Conservation (phyloP, 2,888 invertebrate species). For the Julus scandinavius region DNA sequence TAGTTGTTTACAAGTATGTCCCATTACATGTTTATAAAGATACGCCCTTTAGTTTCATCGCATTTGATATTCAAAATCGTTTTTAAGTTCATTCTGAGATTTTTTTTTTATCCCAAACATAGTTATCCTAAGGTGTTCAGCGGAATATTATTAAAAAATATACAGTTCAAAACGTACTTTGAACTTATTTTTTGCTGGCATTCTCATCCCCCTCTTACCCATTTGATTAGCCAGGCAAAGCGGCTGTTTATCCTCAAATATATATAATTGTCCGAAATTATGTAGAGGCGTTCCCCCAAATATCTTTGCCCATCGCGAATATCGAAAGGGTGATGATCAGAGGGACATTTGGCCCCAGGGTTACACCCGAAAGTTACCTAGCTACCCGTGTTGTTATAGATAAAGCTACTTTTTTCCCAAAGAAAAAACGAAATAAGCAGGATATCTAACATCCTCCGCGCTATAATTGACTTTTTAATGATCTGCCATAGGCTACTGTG, state of each 20-base stretch:
- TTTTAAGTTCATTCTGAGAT: too few species aligned
- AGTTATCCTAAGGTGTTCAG: too few species aligned
- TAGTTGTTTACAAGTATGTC: too few species aligned
- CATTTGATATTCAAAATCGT: too few species aligned
- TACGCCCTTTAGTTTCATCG: too few species aligned
- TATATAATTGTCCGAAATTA: not conserved
- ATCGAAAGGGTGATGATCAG: slow-evolving; percentile 30
- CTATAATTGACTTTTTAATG: slow-evolving; percentile 23
- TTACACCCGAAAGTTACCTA: not conserved
- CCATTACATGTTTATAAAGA: too few species aligned
- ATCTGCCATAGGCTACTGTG: slow-evolving; percentile 22
- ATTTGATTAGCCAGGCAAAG: not conserved
- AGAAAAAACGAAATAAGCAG: not conserved
- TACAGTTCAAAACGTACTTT: not conserved
- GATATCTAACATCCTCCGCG: not conserved
- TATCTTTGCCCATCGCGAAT: not conserved
- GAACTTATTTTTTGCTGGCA: not conserved
- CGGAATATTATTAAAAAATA: too few species aligned
- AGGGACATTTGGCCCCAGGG: slow-evolving; percentile 13
- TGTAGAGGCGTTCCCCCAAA: not conserved
- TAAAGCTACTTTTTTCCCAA: not conserved
- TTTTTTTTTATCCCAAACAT: too few species aligned
- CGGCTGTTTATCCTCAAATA: slow-evolving; percentile 11
- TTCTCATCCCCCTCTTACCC: too few species aligned
- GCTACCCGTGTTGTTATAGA: not conserved